Conservation (phyloP, 1,140 invertebrate species). For the Oryctes rhinoceros region DNA sequence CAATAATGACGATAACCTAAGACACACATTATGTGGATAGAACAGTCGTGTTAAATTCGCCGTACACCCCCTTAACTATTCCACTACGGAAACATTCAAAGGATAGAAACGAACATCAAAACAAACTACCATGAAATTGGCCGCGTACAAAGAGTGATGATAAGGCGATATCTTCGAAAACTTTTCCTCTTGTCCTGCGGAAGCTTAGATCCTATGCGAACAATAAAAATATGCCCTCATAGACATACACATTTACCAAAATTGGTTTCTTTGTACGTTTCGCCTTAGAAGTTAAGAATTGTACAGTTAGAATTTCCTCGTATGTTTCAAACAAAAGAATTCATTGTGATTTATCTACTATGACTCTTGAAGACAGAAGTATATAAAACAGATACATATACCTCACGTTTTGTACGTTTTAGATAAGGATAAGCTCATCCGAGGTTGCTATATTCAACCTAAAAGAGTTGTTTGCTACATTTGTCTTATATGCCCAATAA, state of each 20-base stretch:
- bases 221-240: slow-evolving; percentile 22
- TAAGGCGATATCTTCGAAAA: slow-evolving; percentile 27
- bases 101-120: slow-evolving; percentile 30
- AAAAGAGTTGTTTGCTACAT: too few relatives aligned
- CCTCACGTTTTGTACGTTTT: too few relatives aligned
- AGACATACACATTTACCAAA: not conserved
- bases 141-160: slow-evolving; percentile 23
- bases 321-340: not conserved
- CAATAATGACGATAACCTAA: not conserved
- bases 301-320: not conserved
- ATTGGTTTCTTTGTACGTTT: slow-evolving; percentile 25
- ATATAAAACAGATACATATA: too few relatives aligned
- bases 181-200: not conserved
- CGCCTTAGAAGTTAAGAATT: not conserved
- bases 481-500: too few relatives aligned
- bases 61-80: slow-evolving; percentile 7
- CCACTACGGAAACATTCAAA: slow-evolving; percentile 29
- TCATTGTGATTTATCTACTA: too few relatives aligned
- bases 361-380: too few relatives aligned
- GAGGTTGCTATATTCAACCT: too few relatives aligned
- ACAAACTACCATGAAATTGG: slow-evolving; percentile 36
- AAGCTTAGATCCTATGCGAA: not conserved
- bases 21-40: not conserved
- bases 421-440: too few relatives aligned
- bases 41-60: slow-evolving; percentile 24